phyloP scores from a whole-genome alignment of 2,113 vertebrate genomes.

The Labeo rohita region DNA sequence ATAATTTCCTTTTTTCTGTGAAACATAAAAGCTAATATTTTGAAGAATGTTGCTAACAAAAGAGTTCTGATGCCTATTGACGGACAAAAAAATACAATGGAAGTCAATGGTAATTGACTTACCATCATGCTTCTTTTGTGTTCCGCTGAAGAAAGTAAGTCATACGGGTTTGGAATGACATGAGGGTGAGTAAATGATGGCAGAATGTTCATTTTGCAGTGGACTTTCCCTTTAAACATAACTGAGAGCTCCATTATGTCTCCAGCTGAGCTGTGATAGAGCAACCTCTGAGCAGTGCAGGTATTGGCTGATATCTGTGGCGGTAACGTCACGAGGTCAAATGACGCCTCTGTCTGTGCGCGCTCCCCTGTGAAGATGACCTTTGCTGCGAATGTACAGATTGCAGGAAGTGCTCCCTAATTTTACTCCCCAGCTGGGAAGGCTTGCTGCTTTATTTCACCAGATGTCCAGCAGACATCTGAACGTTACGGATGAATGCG shows the following conservation, averaged over 20 bases:
- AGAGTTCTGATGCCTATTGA: neutral
- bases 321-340: slow-evolving; percentile 49
- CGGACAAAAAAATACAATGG: neutral
- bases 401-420: slow-evolving; percentile 59
- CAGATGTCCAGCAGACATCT: slow-evolving; percentile 61
- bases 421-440: slow-evolving; percentile 50
- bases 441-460: slow-evolving; percentile 51
- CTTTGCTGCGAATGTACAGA: slow-evolving; percentile 49
- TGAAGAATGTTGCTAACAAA: neutral
- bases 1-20: neutral
- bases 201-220: neutral
- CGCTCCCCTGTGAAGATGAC: slow-evolving; percentile 55
- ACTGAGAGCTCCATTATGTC: neutral
- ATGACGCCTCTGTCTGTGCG: slow-evolving; percentile 48
- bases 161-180: neutral
- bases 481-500: slow-evolving; percentile 57
- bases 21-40: neutral
- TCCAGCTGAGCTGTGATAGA: slow-evolving; percentile 13
- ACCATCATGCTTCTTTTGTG: neutral
- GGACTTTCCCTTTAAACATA: neutral
- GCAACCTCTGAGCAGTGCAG: slow-evolving; percentile 37
- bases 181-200: neutral
- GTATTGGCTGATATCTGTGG: slow-evolving; percentile 45
- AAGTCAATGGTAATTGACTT: neutral
- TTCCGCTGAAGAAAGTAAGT: neutral